phyloP scores from a whole-genome alignment of 2,797 vertebrate genomes.

The Morus bassanus region DNA sequence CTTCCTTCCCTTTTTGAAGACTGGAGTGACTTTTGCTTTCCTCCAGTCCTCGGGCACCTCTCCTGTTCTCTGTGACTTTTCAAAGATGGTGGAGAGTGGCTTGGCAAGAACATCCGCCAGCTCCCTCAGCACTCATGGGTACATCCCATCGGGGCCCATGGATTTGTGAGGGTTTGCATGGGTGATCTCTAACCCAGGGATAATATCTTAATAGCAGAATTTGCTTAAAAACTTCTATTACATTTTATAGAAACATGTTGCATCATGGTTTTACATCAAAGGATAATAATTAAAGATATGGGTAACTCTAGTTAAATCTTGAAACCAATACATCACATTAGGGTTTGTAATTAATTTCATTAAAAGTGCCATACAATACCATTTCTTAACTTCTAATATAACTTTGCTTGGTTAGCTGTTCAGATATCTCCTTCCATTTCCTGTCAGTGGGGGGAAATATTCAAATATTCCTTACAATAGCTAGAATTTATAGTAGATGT shows the following conservation, averaged over 20 bases:
- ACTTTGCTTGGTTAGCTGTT: background rate
- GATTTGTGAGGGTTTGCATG: too few relatives aligned
- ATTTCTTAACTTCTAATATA: background rate
- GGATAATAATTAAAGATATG: background rate
- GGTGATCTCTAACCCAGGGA: too few relatives aligned
- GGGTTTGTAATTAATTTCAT: background rate
- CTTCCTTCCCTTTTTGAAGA: too few relatives aligned
- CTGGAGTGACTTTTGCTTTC: too few relatives aligned
- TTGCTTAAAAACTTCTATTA: background rate
- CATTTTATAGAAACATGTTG: background rate
- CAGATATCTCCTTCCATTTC: background rate
- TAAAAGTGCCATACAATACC: background rate
- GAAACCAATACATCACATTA: background rate
- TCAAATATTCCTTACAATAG: background rate
- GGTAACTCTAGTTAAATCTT: background rate
- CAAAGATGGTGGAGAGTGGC: too few relatives aligned
- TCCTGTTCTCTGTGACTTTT: too few relatives aligned
- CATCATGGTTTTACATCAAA: background rate
- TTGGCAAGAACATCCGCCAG: too few relatives aligned
- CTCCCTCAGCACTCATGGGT: too few relatives aligned
- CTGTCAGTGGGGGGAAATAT: background rate
- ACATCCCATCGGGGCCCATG: too few relatives aligned
- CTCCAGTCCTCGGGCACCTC: too few relatives aligned
- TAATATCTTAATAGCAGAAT: background rate
- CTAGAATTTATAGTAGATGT: background rate